A percentile compares a stretch with the other conserved stretches of the same genome.
These are phyloP conservation scores for Falcunculus frontatus DNA, from an alignment of 2,113 vertebrate genomes.

Conservation along the genomic window DNA sequence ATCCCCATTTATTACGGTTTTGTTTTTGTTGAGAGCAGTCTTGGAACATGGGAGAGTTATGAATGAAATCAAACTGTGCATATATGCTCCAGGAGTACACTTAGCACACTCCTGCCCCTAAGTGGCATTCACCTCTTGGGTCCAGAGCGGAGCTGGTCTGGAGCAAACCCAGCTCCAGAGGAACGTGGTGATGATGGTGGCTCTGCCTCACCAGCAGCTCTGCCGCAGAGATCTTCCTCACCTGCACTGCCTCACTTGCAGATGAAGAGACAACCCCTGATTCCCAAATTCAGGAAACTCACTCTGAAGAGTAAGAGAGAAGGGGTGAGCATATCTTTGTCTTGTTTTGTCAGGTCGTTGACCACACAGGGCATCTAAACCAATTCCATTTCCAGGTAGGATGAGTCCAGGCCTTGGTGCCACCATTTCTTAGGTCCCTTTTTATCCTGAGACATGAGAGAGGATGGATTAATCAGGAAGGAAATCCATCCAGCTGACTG, in stretches of 20 bases:
- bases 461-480: background rate
- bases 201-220: background rate
- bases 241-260: background rate
- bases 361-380: background rate
- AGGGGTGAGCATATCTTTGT: rapidly evolving
- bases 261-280: background rate
- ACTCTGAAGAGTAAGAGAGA: background rate
- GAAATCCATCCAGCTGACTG: background rate
- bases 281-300: background rate
- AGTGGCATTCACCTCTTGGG: background rate
- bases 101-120: background rate
- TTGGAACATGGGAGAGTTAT: background rate
- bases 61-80: background rate
- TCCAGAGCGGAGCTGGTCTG: rapidly evolving
- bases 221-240: background rate
- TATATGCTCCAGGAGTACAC: background rate
- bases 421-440: background rate
- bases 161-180: background rate
- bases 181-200: rapidly evolving
- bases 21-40: background rate
- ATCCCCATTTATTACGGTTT: background rate
- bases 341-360: background rate
- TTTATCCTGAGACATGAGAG: background rate
- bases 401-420: background rate
- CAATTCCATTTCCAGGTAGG: background rate